Conservation (phyloP, 2,113 vertebrate genomes). For the Empidonax traillii region DNA sequence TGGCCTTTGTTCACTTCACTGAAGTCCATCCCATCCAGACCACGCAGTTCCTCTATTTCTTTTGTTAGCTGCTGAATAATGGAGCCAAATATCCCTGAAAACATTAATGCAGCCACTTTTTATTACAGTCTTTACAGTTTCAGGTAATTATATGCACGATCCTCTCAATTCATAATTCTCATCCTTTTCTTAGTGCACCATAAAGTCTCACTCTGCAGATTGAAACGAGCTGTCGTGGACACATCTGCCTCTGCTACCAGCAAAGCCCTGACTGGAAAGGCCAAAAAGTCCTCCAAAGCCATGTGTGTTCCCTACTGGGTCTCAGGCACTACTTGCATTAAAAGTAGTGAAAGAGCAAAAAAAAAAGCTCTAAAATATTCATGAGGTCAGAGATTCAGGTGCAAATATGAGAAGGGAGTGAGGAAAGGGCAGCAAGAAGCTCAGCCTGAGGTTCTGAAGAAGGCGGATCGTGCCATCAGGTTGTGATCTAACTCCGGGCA, state of each 20-base stretch:
- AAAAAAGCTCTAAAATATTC: not conserved
- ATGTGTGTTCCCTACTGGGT: not conserved
- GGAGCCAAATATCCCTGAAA: not conserved
- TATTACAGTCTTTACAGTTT: not conserved
- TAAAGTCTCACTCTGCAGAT: not conserved
- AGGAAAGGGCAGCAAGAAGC: not conserved
- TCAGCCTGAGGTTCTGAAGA: not conserved
- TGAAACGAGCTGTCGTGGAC: not conserved
- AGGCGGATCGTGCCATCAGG: not conserved
- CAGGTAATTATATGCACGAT: not conserved
- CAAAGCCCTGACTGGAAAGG: not conserved
- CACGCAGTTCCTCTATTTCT: not conserved
- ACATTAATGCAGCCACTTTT: not conserved
- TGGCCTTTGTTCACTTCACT: not conserved
- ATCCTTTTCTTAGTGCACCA: not conserved
- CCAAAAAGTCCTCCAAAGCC: not conserved
- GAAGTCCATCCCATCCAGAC: not conserved
- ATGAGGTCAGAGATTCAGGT: not conserved
- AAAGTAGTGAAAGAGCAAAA: not conserved
- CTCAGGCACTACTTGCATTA: not conserved
- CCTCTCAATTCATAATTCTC: not conserved
- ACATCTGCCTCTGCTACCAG: not conserved
- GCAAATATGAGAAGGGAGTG: not conserved
- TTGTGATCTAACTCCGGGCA: not conserved
- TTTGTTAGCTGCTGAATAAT: not conserved